Base-by-base conservation (phyloP, 2,797 vertebrate species). In the Neomorphus geoffroyi region DNA sequence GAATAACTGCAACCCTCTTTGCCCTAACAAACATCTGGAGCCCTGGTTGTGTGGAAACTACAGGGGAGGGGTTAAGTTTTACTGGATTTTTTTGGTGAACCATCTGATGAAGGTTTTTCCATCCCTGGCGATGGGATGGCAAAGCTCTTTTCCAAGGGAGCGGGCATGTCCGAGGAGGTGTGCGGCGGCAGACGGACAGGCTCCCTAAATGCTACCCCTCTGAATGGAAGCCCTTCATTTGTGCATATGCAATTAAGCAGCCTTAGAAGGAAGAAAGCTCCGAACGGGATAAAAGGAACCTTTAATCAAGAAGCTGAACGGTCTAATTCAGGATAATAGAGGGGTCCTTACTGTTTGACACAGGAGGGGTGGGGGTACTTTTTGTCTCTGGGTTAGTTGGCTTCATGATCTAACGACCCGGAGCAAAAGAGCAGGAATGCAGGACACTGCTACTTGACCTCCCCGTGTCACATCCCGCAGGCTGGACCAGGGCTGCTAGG, bases 151-250 rank as follows among this genome's bases (percentile, higher is more conserved):
- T 88, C 79, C 51, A 14, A 86, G 87, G 89, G 92, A 81, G 82
- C 82, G 37, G 72, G 80, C 77, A 71, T 94, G 75, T 80, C 70
- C 80, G 60, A 90, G 96, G 92, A 95, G 92, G 95, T 97, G 97
- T 95, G 96, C 48, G 96, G 97, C 95, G 86, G 98, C 98, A 98
- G 98, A 98, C 98, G 97, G 96, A 86, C 97, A 97, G 98, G 98
- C 98, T 98, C 98, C 98, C 97, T 94, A 98, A 98, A 98, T 98
- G 95, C 98, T 97, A 98, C 96, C 97, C 96, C 97, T 98, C 96
- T 98, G 88, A 98, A 98, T 98, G 97, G 97, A 97, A 97, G 94
- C 97, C 96, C 95, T 98, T 98, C 98, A 97, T 98, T 98, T 97
- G 97, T 90, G 81, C 91, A 97, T 97, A 94, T 97, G 97, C 98